phyloP scores from a whole-genome alignment of 2,888 invertebrate species.

The Tenthredo mesomela region DNA sequence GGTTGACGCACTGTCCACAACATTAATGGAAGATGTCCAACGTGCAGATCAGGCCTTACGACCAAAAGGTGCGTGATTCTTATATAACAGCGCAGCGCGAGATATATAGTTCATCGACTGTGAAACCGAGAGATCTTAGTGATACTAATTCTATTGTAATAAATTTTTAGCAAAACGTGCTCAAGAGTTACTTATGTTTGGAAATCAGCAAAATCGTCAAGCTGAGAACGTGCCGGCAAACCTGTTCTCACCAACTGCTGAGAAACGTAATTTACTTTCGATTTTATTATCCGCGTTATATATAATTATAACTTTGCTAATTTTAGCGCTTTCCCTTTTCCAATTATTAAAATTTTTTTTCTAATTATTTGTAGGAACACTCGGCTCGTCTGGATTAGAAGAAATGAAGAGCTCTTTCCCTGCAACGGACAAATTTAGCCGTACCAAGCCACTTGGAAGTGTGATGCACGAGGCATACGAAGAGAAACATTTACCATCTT shows the following conservation, averaged over 20 bases:
- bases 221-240: conserved; percentile 62
- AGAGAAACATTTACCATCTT: conserved; percentile 38
- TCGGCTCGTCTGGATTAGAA: conserved; percentile 70
- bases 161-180: conserved; percentile 73
- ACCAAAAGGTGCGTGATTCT: conserved; percentile 70
- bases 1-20: conserved; percentile 68
- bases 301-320: neutral
- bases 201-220: conserved; percentile 76
- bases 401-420: conserved; percentile 65
- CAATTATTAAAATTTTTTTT: neutral
- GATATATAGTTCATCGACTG: neutral
- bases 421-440: conserved; percentile 63
- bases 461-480: conserved; percentile 60
- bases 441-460: conserved; percentile 61
- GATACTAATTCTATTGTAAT: conserved; percentile 20
- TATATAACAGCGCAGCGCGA: neutral
- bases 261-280: conserved; percentile 66
- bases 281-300: neutral
- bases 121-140: neutral
- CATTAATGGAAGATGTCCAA: conserved; percentile 69
- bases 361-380: conserved; percentile 64
- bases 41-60: conserved; percentile 69
- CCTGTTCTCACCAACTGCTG: conserved; percentile 62
- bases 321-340: neutral
- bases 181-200: conserved; percentile 77